Evolutionary conservation across 1,140 invertebrate genomes (phyloP).

Genomic region (Antheraea pernyi): DNA sequence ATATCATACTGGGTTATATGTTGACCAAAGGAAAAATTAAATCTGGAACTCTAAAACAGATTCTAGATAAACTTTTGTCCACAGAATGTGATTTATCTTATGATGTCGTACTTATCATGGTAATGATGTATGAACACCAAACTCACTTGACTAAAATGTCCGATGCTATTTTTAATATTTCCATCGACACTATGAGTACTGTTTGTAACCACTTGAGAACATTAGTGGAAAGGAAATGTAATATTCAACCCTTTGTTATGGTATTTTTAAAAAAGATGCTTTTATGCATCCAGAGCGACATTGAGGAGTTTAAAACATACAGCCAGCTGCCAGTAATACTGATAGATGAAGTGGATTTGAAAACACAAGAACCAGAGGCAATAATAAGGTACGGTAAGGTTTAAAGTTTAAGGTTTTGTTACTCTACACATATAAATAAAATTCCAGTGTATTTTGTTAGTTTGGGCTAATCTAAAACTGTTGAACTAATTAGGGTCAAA

Average conservation of each 20-base stretch:
- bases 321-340: constrained; percentile 75
- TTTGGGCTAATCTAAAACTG: too few relatives aligned
- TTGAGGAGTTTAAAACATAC: constrained; percentile 62
- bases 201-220: constrained; percentile 77
- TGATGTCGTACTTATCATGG: constrained; percentile 80
- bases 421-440: too few relatives aligned
- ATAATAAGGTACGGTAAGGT: constrained; percentile 77
- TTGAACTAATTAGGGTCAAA: too few relatives aligned
- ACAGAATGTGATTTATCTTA: constrained; percentile 75
- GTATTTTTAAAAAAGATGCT: constrained; percentile 73
- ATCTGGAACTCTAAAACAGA: constrained; percentile 79
- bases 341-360: constrained; percentile 78
- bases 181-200: constrained; percentile 64
- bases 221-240: constrained; percentile 73
- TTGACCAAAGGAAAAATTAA: constrained; percentile 83
- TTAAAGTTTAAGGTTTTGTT: too few relatives aligned
- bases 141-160: constrained; percentile 76
- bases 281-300: constrained; percentile 54
- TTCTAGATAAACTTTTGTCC: constrained; percentile 82
- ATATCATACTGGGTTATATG: constrained; percentile 87
- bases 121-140: constrained; percentile 82
- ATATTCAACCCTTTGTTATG: constrained; percentile 77
- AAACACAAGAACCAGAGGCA: constrained; percentile 65
- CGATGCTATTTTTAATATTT: constrained; percentile 74
- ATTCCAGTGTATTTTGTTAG: too few relatives aligned